Evolutionary conservation across 1,140 invertebrate species (phyloP).

Genomic region (Drosophila equinoxialis): DNA sequence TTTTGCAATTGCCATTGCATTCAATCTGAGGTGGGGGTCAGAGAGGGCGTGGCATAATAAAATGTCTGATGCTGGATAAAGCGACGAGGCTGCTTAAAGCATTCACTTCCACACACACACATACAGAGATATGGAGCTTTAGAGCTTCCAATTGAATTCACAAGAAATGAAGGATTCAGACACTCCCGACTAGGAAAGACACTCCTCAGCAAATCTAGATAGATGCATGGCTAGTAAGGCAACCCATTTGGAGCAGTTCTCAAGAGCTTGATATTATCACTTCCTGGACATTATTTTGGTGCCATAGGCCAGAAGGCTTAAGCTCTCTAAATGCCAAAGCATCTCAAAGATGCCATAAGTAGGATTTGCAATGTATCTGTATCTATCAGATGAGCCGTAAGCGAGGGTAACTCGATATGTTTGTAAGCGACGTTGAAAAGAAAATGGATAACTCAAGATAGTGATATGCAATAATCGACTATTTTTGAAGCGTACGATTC

Average conservation of each 20-base stretch:
- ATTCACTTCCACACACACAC: slow-evolving; percentile 17
- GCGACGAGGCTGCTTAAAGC: slow-evolving; percentile 50
- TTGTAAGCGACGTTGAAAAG: too few relatives aligned
- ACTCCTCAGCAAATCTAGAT: slow-evolving; percentile 8
- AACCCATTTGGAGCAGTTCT: slow-evolving; percentile 46
- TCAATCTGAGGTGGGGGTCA: not conserved
- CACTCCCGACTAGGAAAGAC: not conserved
- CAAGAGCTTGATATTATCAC: slow-evolving; percentile 72
- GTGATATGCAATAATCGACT: too few relatives aligned
- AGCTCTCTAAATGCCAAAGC: slow-evolving; percentile 40
- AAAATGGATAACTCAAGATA: too few relatives aligned
- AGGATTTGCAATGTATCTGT: slow-evolving; percentile 32
- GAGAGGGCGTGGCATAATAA: slow-evolving; percentile 57
- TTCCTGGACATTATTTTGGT: slow-evolving; percentile 76
- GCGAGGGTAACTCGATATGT: slow-evolving; percentile 4
- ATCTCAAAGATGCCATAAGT: slow-evolving; percentile 51
- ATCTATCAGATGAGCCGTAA: slow-evolving; percentile 28
- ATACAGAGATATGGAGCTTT: slow-evolving; percentile 39
- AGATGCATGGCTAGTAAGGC: slow-evolving; percentile 13
- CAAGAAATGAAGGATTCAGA: slow-evolving; percentile 33
- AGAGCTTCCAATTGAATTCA: slow-evolving; percentile 73
- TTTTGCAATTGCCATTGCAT: slow-evolving; percentile 61
- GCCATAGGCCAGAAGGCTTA: slow-evolving; percentile 77
- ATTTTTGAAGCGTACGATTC: too few relatives aligned
- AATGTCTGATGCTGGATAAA: slow-evolving; percentile 73